phyloP scores from a whole-genome alignment of 2,888 invertebrate species.

The Acanthosepion esculentum region DNA sequence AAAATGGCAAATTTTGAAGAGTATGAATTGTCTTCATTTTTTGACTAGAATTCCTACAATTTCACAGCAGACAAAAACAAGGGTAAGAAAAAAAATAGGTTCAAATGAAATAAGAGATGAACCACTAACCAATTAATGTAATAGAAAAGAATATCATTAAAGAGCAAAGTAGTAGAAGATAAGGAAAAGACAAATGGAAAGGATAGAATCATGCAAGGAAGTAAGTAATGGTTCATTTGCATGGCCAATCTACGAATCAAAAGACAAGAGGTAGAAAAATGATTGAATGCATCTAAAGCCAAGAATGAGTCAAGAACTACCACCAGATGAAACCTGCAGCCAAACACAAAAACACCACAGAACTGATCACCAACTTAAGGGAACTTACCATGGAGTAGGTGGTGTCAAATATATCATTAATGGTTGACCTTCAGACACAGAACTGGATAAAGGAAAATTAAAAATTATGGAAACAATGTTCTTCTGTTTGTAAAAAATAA shows the following conservation, averaged over 20 bases:
- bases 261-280: not conserved
- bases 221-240: not conserved
- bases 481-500: not conserved
- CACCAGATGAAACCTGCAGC: constrained; percentile 37
- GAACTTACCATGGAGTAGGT: constrained; percentile 45
- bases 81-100: not conserved
- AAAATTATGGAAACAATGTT: constrained; percentile 44
- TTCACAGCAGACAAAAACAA: constrained; percentile 33
- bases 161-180: not conserved
- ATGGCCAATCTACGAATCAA: constrained; percentile 41
- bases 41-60: not conserved
- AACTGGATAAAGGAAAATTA: constrained; percentile 46
- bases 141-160: not conserved
- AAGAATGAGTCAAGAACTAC: constrained; percentile 38
- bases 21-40: not conserved
- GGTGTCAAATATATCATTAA: constrained; percentile 46
- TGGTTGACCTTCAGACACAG: constrained; percentile 43
- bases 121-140: not conserved
- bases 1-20: not conserved
- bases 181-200: not conserved
- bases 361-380: constrained; percentile 46
- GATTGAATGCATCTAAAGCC: constrained; percentile 41
- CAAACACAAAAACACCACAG: constrained; percentile 39
- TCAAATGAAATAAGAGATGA: not conserved
- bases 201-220: not conserved